phyloP scores from a whole-genome alignment of 2,888 invertebrate species.

The Cylindroiulus punctatus region DNA sequence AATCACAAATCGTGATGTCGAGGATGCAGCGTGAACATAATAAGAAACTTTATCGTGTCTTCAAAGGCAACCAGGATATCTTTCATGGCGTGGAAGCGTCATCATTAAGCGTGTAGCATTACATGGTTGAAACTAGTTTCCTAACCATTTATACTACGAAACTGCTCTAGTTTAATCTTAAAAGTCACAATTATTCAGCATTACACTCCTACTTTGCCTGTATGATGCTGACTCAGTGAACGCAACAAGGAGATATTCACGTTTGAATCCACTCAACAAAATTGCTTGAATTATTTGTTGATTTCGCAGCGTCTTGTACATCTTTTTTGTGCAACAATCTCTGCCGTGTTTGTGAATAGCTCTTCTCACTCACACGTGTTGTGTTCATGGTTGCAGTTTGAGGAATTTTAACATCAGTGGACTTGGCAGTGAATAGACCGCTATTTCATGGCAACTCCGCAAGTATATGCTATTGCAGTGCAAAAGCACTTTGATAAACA shows the following conservation, averaged over 20 bases:
- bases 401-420: constrained; percentile 18
- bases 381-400: constrained; percentile 8
- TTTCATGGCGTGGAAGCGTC: no score
- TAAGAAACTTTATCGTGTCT: no score
- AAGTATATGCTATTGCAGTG: background rate
- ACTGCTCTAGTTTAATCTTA: background rate
- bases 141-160: no score
- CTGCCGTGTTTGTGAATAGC: background rate
- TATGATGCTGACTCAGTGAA: background rate
- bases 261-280: background rate
- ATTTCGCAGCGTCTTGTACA: constrained; percentile 11
- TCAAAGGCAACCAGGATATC: no score
- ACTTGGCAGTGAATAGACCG: background rate
- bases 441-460: constrained; percentile 4
- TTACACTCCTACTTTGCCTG: background rate
- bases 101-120: no score
- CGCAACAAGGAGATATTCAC: background rate
- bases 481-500: constrained; percentile 35
- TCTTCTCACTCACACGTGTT: background rate
- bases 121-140: background rate
- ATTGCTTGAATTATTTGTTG: background rate
- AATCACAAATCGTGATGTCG: no score
- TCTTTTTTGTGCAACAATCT: background rate
- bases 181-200: background rate
- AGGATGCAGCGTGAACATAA: no score